phyloP scores from a whole-genome alignment of 1,140 invertebrate genomes.

The Coelopa frigida region DNA sequence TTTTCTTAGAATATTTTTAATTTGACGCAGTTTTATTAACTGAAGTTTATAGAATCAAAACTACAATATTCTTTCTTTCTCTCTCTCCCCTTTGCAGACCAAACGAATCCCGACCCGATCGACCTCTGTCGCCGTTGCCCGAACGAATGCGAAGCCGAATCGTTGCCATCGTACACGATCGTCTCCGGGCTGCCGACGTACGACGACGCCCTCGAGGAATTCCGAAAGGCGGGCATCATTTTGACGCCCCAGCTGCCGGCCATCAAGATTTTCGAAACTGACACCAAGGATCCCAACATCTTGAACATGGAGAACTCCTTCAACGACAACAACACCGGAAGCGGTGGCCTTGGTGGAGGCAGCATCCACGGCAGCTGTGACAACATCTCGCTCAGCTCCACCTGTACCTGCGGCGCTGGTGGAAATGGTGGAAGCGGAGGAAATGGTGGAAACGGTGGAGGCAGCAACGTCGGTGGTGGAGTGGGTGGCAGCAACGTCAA shows the following conservation, averaged over 20 bases:
- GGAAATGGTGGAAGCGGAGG: not conserved
- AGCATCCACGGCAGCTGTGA: constrained; percentile 17
- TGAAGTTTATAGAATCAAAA: no score
- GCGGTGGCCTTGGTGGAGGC: constrained; percentile 10
- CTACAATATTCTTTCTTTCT: constrained; percentile 6
- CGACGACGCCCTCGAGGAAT: constrained; percentile 54
- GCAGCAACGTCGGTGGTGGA: no score
- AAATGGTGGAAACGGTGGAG: not conserved
- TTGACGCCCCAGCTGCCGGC: constrained; percentile 33
- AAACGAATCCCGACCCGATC: constrained; percentile 35
- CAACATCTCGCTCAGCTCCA: constrained; percentile 12
- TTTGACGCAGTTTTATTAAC: no score
- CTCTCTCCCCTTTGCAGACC: constrained; percentile 27
- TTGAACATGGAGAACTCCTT: constrained; percentile 17
- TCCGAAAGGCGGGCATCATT: constrained; percentile 43
- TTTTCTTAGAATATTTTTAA: no score
- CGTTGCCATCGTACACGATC: constrained; percentile 54
- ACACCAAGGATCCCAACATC: constrained; percentile 19
- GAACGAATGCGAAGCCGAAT: constrained; percentile 47
- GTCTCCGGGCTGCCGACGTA: constrained; percentile 56
- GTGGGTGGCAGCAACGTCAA: constrained; percentile 3
- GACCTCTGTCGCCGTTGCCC: constrained; percentile 39
- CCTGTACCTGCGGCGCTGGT: constrained; percentile 10
- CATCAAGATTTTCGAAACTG: constrained; percentile 39
- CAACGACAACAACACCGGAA: constrained; percentile 15